Evolutionary conservation across 1,140 invertebrate genomes (phyloP).

Genomic region (Bombus superbus): DNA sequence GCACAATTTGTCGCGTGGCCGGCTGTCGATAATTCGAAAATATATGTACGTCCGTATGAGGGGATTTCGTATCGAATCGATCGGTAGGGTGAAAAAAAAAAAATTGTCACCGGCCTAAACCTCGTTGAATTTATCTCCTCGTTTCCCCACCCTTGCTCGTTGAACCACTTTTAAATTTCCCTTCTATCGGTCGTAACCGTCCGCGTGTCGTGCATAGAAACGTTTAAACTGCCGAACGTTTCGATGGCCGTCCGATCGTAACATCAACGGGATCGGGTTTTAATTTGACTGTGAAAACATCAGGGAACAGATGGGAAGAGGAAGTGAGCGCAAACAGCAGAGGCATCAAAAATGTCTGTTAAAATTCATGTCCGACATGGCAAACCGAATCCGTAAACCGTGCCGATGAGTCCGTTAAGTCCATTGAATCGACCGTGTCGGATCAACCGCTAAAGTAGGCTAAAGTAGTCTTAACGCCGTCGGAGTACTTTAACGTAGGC

Average conservation of each 20-base stretch:
- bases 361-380: conserved; percentile 1
- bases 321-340: background rate
- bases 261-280: background rate
- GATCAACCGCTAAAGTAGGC: conserved; percentile 38
- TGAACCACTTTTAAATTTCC: background rate
- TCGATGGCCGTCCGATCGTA: background rate
- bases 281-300: conserved; percentile 5
- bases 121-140: conserved; percentile 8
- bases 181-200: conserved; percentile 4
- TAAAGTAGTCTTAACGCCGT: conserved; percentile 21
- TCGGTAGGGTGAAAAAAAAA: conserved; percentile 23
- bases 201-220: background rate
- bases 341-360: background rate
- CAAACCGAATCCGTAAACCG: background rate
- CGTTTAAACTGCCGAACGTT: conserved; percentile 22
- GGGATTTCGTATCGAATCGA: conserved; percentile 40
- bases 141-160: background rate
- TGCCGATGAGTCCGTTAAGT: conserved; percentile 9
- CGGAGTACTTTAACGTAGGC: conserved; percentile 9
- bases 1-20: conserved; percentile 64
- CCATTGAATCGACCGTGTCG: conserved; percentile 9
- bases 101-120: conserved; percentile 14
- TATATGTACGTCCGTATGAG: conserved; percentile 55
- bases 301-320: background rate
- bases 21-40: conserved; percentile 71